Evolutionary conservation across 2,797 vertebrate genomes (phyloP), one percentile per base, ranked within the genome.

Genomic region (Neosilurus mollespiculum): DNA sequence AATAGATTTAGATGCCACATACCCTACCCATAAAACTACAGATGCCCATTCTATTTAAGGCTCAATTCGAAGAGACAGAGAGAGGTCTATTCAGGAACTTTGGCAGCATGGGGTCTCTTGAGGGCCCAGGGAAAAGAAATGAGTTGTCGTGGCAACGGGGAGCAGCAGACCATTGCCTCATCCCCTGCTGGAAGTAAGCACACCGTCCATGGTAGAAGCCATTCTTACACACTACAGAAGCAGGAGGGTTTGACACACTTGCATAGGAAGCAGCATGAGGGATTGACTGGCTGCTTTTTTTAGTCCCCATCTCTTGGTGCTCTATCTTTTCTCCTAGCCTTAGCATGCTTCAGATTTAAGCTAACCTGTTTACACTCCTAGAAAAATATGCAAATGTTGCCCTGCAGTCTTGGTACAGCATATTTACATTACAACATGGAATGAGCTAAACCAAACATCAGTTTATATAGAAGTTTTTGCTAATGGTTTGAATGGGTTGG

Each of bases 401-500:
- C 82, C 84, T 88, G 86, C 88, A 84, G 88, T 83, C 67, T 30
- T 84, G 71, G 75, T 87, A 88, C 88, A 81, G 77, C 85, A 80
- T 87, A 87, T 80, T 87, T 87, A 89, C 86, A 86, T 87, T 87
- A 88, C 86, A 92, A 87, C 86, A 87, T 72, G 85, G 93, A 51
- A 78, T 0, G 24, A 79, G 89, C 93, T 91, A 92, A 90, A 81
- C 86, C 89, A 89, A 89, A 92, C 89, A 91, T 86, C 83, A 90
- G 84, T 88, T 88, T 87, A 26, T 64, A 49, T 10, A 14, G 18
- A 64, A n/a, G 59, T 78, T 51, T 59, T 51, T 64, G 37, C 37
- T 26, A 26, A 18, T 20, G 22, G 8, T n/a, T 3, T 37, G 7
- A 24, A 37, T 16, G 4, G 14, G 24, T 64, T 51, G 14, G 56